phyloP scores from a whole-genome alignment of 2,113 vertebrate species.

The Brienomyrus longianalis region DNA sequence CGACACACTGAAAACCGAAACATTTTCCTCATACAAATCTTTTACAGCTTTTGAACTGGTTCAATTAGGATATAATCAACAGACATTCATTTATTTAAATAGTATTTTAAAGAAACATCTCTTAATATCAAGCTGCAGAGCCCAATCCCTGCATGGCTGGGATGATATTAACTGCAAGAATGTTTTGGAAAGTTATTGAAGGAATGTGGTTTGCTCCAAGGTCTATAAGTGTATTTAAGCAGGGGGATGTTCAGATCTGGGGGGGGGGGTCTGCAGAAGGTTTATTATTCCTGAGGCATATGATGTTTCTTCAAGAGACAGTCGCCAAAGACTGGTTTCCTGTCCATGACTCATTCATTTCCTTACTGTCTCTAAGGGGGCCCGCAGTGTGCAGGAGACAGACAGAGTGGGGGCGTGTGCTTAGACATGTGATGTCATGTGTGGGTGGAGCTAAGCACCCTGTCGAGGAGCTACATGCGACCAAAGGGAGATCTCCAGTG shows the following conservation, averaged over 20 bases:
- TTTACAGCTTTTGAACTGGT: neutral
- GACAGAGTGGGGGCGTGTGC: neutral
- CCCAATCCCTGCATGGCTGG: neutral
- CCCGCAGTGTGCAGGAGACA: neutral
- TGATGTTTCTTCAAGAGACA: conserved; percentile 16
- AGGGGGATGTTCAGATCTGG: neutral
- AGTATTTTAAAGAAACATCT: neutral
- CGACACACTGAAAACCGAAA: neutral
- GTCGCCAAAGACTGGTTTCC: conserved; percentile 21
- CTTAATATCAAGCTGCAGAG: neutral
- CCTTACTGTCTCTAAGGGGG: neutral
- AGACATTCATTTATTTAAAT: neutral
- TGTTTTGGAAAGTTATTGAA: conserved; percentile 33
- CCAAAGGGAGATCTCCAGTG: too few relatives aligned
- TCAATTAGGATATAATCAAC: neutral
- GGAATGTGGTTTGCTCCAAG: conserved; percentile 15
- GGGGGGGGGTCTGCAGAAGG: neutral
- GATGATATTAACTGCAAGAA: conserved; percentile 18
- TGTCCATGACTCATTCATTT: conserved; percentile 7
- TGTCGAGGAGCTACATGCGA: too few relatives aligned
- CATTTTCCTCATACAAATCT: neutral
- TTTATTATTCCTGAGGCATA: conserved; percentile 35
- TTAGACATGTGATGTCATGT: neutral
- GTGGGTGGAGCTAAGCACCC: neutral
- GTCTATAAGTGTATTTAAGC: conserved; percentile 29